phyloP scores from a whole-genome alignment of 2,888 invertebrate genomes.

The Piscicola geometra region DNA sequence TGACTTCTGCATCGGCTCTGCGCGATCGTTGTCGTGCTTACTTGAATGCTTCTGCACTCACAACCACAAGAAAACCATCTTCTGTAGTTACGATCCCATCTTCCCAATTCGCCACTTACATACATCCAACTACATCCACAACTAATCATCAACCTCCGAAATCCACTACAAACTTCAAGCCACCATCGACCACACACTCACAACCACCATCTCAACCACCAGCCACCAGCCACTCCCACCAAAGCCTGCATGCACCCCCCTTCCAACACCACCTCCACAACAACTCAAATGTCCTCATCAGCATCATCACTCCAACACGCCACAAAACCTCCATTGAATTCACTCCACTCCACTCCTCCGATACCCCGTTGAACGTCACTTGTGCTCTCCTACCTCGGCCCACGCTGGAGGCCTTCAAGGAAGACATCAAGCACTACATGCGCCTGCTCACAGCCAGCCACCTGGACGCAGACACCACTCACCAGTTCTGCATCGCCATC shows the following conservation, averaged over 20 bases:
- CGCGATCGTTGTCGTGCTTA: no score
- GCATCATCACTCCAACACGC: not conserved
- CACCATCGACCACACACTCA: constrained; percentile 8
- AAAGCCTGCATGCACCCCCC: not conserved
- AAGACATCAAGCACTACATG: constrained; percentile 43
- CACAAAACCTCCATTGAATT: not conserved
- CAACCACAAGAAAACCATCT: no score
- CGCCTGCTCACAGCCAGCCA: constrained; percentile 42
- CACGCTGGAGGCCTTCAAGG: constrained; percentile 10
- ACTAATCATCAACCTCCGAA: not conserved
- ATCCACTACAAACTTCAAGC: not conserved
- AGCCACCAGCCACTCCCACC: not conserved
- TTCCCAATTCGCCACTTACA: no score
- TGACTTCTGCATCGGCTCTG: no score
- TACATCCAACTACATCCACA: not conserved
- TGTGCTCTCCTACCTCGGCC: not conserved
- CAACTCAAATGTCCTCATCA: not conserved
- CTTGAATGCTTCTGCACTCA: no score
- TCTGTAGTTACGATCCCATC: no score
- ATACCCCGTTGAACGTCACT: not conserved
- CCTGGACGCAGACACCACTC: constrained; percentile 38
- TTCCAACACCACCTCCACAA: not conserved
- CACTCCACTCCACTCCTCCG: not conserved
- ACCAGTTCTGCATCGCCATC: constrained; percentile 43
- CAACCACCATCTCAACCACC: not conserved